Conservation (phyloP, 2,888 invertebrate species). For the Ophioninae sp. region DNA sequence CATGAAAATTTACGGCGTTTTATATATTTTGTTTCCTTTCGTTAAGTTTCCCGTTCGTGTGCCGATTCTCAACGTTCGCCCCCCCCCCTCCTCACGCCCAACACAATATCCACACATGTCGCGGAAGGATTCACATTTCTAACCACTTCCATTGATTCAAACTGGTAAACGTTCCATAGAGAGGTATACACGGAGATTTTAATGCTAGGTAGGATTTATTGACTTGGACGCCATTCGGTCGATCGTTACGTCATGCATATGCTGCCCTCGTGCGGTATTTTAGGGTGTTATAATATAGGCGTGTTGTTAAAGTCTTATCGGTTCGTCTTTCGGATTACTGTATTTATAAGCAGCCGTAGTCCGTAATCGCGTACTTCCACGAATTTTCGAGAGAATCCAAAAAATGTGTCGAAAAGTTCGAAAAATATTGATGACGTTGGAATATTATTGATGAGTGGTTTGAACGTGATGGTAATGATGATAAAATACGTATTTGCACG, state of each 20-base stretch:
- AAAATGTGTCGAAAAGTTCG: neutral
- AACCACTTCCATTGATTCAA: neutral
- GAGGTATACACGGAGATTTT: conserved; percentile 1
- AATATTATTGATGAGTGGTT: neutral
- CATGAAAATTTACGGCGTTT: conserved; percentile 1
- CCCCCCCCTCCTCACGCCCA: no score
- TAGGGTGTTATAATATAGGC: conserved; percentile 6
- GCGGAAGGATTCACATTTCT: neutral
- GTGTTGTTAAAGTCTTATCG: neutral
- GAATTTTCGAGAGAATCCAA: neutral
- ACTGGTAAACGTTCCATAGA: neutral
- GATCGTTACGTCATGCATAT: neutral
- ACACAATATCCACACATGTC: neutral
- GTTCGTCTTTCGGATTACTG: neutral
- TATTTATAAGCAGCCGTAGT: neutral
- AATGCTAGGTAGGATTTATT: neutral
- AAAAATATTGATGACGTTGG: neutral
- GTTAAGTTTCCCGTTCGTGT: neutral
- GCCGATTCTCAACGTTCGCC: neutral
- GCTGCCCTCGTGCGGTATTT: neutral
- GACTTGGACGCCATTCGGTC: neutral
- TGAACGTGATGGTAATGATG: neutral
- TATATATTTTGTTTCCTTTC: conserved; percentile 23
- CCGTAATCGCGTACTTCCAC: neutral
- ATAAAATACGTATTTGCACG: neutral